phyloP scores from a whole-genome alignment of 2,797 vertebrate species.

The Sebastes reedi region DNA sequence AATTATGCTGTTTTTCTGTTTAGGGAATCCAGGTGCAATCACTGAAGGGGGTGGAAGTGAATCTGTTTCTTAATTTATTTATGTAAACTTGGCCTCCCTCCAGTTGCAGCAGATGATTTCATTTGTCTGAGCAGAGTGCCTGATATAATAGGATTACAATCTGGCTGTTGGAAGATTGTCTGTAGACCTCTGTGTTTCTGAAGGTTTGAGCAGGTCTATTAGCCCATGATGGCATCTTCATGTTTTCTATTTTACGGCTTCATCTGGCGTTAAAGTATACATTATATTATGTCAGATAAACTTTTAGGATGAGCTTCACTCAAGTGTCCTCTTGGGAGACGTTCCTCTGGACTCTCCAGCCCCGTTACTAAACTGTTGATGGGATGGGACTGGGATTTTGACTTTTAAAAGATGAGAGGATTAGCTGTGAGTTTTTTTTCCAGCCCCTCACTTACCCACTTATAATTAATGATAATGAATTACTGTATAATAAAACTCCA shows the following conservation, averaged over 20 bases:
- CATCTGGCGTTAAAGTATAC: conserved; percentile 11
- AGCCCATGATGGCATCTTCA: conserved; percentile 38
- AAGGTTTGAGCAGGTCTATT: conserved; percentile 61
- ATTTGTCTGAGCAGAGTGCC: conserved; percentile 78
- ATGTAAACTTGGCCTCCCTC: conserved; percentile 78
- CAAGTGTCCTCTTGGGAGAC: not conserved
- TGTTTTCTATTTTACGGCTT: conserved; percentile 22
- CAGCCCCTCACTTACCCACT: not conserved
- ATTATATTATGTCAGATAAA: not conserved
- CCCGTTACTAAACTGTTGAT: not conserved
- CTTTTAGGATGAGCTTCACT: not conserved
- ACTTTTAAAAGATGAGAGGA: conserved; percentile 10
- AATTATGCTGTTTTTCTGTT: conserved; percentile 65
- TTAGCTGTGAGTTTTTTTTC: not conserved
- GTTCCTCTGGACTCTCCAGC: not conserved
- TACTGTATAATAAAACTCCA: not conserved
- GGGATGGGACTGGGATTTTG: not conserved
- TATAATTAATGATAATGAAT: conserved; percentile 33
- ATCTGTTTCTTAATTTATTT: conserved; percentile 82
- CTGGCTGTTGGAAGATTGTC: conserved; percentile 72
- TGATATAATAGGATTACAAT: conserved; percentile 80
- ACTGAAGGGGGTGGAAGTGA: conserved; percentile 74
- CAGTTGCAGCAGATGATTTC: conserved; percentile 79
- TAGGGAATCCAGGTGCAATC: conserved; percentile 71
- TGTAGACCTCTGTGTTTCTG: conserved; percentile 60